Percentiles rank a stretch among this genome's conserved stretches.
Conservation (phyloP, 2,113 vertebrate genomes). For the Scortum barcoo region DNA sequence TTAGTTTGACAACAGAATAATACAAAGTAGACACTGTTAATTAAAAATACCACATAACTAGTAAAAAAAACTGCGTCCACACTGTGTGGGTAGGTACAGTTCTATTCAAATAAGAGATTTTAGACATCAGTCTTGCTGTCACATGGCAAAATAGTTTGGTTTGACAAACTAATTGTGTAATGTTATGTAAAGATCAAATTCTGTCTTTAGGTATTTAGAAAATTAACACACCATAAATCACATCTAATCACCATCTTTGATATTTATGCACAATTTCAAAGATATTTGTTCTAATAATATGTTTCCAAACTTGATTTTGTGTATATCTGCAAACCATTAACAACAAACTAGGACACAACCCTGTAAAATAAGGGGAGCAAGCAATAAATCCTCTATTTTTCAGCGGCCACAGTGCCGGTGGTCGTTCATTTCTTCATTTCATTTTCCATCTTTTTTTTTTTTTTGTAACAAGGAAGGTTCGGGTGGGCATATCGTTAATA, state of each 20-base stretch:
- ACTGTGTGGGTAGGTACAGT: background rate
- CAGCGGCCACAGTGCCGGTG: slow-evolving; percentile 56
- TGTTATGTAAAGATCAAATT: background rate
- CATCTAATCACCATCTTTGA: background rate
- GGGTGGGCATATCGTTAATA: slow-evolving; percentile 91
- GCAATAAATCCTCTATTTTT: slow-evolving; percentile 60
- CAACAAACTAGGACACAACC: slow-evolving; percentile 29
- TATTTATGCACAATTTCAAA: background rate
- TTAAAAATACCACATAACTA: background rate
- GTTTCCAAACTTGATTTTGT: slow-evolving; percentile 1
- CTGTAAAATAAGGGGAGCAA: slow-evolving; percentile 47
- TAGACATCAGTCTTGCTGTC: background rate
- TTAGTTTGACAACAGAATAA: slow-evolving; percentile 3
- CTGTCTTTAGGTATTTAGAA: background rate
- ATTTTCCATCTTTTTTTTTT: slow-evolving; percentile 59
- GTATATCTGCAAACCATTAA: slow-evolving; percentile 20
- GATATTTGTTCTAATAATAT: background rate
- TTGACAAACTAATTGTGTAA: background rate
- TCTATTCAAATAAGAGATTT: background rate
- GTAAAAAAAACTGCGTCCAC: background rate
- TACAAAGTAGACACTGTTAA: background rate
- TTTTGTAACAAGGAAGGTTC: slow-evolving; percentile 67
- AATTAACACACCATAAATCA: background rate
- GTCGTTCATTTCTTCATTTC: slow-evolving; percentile 65
- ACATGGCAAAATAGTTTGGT: background rate